These are phyloP conservation scores for Diadumene lineata DNA, from an alignment of 92 coral and sea anemone genomes.

Conservation along the genomic window DNA sequence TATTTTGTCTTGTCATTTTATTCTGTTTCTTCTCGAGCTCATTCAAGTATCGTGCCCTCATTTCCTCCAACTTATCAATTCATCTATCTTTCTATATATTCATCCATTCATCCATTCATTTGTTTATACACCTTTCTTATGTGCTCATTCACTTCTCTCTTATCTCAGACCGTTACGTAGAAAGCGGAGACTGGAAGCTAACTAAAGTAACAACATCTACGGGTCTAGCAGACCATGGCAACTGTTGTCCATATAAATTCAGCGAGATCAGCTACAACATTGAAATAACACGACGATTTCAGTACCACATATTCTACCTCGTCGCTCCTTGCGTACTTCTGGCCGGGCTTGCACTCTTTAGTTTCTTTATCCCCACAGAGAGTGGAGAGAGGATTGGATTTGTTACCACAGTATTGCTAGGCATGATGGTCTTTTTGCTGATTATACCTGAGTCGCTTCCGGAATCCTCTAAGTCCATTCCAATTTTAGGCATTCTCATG, in stretches of 20 bases:
- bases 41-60: background rate
- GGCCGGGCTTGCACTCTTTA: constrained; percentile 47
- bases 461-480: constrained; percentile 59
- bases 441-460: constrained; percentile 61
- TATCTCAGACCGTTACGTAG: constrained; percentile 41
- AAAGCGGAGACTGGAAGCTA: constrained; percentile 69
- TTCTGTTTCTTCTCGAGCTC: background rate
- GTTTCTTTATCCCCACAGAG: constrained; percentile 76
- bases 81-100: background rate
- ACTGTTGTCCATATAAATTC: constrained; percentile 64
- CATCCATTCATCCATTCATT: background rate
- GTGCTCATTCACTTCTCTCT: background rate
- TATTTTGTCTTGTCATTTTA: too few relatives aligned
- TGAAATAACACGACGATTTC: constrained; percentile 42
- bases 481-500: constrained; percentile 50
- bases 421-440: constrained; percentile 79
- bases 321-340: constrained; percentile 60
- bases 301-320: constrained; percentile 62
- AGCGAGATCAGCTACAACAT: constrained; percentile 38
- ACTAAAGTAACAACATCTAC: background rate
- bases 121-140: background rate
- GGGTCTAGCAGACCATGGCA: constrained; percentile 28
- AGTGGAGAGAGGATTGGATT: constrained; percentile 89
- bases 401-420: constrained; percentile 74
- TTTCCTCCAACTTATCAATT: background rate